phyloP scores from a whole-genome alignment of 2,797 vertebrate genomes.

The Vespertilio murinus region DNA sequence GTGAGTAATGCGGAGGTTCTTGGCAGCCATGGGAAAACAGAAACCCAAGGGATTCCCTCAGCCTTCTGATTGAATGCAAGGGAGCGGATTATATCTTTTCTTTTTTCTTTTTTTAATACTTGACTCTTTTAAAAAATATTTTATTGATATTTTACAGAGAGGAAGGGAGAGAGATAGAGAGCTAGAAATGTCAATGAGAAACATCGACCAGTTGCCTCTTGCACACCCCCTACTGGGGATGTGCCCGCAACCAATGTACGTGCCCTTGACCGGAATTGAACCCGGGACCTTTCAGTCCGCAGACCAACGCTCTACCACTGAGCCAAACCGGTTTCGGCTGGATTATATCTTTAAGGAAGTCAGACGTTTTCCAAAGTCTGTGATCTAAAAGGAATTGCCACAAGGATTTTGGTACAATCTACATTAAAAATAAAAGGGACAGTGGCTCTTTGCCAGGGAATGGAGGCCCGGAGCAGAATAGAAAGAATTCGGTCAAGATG shows the following conservation, averaged over 20 bases:
- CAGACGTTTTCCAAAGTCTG: background rate
- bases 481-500: background rate
- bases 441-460: conserved; percentile 20
- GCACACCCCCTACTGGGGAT: no score
- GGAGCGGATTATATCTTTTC: background rate
- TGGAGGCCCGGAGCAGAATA: background rate
- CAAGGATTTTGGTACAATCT: background rate
- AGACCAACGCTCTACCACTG: no score
- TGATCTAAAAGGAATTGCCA: background rate
- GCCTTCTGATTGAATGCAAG: background rate
- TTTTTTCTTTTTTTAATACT: no score
- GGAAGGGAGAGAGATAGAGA: no score
- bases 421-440: background rate
- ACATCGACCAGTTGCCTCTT: no score
- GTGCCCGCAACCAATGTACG: no score
- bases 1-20: background rate
- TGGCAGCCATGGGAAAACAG: background rate
- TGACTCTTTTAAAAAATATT: no score
- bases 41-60: background rate
- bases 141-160: no score
- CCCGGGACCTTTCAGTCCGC: no score
- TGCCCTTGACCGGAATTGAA: no score
- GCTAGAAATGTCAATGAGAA: no score
- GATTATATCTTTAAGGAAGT: background rate
- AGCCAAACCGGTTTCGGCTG: no score